phyloP scores from a whole-genome alignment of 2,888 invertebrate species.

The Rhamphomyia laevipes region DNA sequence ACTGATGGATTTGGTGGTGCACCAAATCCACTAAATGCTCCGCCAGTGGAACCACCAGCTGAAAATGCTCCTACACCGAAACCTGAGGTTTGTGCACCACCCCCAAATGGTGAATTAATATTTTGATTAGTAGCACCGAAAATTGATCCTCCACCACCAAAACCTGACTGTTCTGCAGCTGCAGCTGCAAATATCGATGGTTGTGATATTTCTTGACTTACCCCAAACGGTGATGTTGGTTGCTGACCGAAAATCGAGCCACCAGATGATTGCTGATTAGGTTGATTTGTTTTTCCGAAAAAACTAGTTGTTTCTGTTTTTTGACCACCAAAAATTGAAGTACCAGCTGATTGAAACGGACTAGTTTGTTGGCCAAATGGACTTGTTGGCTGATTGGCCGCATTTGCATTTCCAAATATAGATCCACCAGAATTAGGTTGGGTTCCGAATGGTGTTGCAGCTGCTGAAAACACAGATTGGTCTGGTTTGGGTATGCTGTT shows the following conservation, averaged over 20 bases:
- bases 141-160: constrained; percentile 16
- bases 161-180: constrained; percentile 14
- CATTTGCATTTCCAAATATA: constrained; percentile 17
- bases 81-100: neutral
- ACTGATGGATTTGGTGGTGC: constrained; percentile 2
- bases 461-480: constrained; percentile 17
- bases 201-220: neutral
- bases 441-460: constrained; percentile 8
- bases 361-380: neutral
- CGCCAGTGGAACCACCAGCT: neutral
- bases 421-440: constrained; percentile 16
- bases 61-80: neutral
- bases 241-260: constrained; percentile 21
- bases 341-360: neutral
- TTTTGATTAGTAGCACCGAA: neutral
- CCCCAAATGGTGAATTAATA: constrained; percentile 4
- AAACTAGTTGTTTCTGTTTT: constrained; percentile 7
- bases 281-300: constrained; percentile 4
- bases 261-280: constrained; percentile 9
- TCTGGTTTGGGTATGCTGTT: constrained; percentile 15
- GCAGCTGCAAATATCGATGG: constrained; percentile 10
- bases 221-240: neutral
- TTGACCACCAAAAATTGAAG: constrained; percentile 7
- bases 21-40: constrained; percentile 5
- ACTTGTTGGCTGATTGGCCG: neutral